These are phyloP conservation scores for Archilochus colubris DNA, from an alignment of 2,113 vertebrate genomes.

Conservation along the genomic window DNA sequence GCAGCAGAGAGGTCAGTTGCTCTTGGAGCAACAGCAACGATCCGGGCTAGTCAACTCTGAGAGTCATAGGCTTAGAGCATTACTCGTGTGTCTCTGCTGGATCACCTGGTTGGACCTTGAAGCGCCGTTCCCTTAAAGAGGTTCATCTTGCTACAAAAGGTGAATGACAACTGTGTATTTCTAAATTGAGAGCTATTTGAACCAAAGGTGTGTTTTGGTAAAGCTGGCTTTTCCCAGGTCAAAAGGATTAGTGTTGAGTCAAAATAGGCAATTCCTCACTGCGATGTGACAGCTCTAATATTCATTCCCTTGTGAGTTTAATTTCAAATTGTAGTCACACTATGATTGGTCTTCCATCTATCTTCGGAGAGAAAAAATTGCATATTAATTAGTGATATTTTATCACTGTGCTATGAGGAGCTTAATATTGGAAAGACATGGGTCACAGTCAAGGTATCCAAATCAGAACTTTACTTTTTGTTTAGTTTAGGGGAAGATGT, in stretches of 20 bases:
- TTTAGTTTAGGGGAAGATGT: background rate
- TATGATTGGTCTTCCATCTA: conserved; percentile 22
- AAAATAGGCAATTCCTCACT: conserved; percentile 9
- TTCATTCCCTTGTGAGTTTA: conserved; percentile 34
- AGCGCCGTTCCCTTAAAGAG: too few species aligned
- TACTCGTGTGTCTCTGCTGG: too few species aligned
- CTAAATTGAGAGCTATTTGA: background rate
- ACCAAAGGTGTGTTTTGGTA: background rate
- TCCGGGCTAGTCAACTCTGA: too few species aligned
- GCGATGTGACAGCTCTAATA: conserved; percentile 17
- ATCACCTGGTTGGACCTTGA: too few species aligned
- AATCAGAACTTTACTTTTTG: background rate
- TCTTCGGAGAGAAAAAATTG: background rate
- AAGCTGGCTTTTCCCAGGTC: background rate
- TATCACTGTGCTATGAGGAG: background rate
- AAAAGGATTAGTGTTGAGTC: background rate
- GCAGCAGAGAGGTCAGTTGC: too few species aligned
- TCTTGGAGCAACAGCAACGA: too few species aligned
- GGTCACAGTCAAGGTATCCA: background rate
- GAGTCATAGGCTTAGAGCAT: too few species aligned
- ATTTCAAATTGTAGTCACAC: conserved; percentile 36
- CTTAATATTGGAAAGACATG: background rate
- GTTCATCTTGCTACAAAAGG: too few species aligned
- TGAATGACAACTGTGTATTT: background rate
- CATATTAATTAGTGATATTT: background rate